These are phyloP conservation scores for Drosophila azteca DNA, from an alignment of 1,140 invertebrate genomes.

Conservation along the genomic window DNA sequence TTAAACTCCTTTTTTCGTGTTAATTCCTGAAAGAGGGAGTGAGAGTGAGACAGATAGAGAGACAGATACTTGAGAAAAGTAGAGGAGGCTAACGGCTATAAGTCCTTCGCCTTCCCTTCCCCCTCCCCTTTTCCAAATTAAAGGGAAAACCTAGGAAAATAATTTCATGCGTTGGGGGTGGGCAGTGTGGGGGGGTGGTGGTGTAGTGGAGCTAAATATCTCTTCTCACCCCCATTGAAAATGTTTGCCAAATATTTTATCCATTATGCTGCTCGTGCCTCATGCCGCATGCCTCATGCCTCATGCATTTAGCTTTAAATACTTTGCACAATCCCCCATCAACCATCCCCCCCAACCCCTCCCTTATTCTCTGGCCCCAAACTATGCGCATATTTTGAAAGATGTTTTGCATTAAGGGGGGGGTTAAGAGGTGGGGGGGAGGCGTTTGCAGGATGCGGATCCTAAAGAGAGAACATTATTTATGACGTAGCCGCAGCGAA, in stretches of 20 bases:
- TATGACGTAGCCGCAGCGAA: slow-evolving; percentile 36
- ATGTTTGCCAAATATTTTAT: slow-evolving; percentile 41
- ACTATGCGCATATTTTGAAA: slow-evolving; percentile 50
- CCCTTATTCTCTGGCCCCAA: neutral
- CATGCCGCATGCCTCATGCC: no score
- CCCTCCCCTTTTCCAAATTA: no score
- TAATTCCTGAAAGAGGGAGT: neutral
- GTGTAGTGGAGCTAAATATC: slow-evolving; percentile 13
- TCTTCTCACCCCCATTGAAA: slow-evolving; percentile 28
- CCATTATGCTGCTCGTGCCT: slow-evolving; percentile 16
- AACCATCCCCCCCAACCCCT: no score
- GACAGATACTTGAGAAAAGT: no score
- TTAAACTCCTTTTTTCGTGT: no score
- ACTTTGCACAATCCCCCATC: neutral
- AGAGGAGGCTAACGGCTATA: no score
- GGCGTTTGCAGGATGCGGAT: neutral
- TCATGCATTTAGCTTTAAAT: slow-evolving; percentile 38
- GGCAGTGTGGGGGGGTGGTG: no score
- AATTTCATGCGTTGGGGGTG: no score
- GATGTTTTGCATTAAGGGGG: slow-evolving; percentile 48
- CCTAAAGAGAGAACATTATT: slow-evolving; percentile 27
- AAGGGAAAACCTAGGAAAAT: no score
- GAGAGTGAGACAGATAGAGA: neutral
- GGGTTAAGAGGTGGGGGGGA: neutral
- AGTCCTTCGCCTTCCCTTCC: no score